A percentile compares a stretch with the other conserved stretches of the same genome.
These are phyloP conservation scores for Synergus laeviventris DNA, from an alignment of 2,888 invertebrate species.

Conservation along the genomic window DNA sequence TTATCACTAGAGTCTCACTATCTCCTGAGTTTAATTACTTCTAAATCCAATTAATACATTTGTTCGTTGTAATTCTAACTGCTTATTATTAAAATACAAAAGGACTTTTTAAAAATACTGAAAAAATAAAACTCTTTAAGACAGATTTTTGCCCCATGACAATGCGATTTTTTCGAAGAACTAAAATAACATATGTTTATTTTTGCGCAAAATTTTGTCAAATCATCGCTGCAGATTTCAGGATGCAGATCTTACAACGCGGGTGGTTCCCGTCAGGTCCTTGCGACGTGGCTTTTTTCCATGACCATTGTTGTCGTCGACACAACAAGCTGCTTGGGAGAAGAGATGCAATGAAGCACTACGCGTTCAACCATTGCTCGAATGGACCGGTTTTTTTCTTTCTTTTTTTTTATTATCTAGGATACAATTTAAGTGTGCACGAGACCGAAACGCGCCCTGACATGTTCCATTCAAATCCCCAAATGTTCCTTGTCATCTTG, in stretches of 20 bases:
- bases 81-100: neutral
- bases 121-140: conserved; percentile 26
- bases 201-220: conserved; percentile 42
- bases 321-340: conserved; percentile 44
- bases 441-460: conserved; percentile 25
- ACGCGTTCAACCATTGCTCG: conserved; percentile 20
- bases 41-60: too few relatives aligned
- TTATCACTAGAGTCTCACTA: too few relatives aligned
- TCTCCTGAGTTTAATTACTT: too few relatives aligned
- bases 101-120: conserved; percentile 3
- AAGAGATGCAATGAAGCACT: conserved; percentile 45
- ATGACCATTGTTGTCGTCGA: conserved; percentile 60
- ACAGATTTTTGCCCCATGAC: conserved; percentile 1
- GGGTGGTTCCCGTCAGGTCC: conserved; percentile 59
- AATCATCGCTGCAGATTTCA: conserved; percentile 40
- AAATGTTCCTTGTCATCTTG: neutral
- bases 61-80: neutral
- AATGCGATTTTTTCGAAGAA: conserved; percentile 21
- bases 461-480: neutral
- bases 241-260: conserved; percentile 61
- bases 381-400: conserved; percentile 33
- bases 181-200: conserved; percentile 34
- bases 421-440: conserved; percentile 24
- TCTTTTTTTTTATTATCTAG: neutral
- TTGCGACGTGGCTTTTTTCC: conserved; percentile 41